These are phyloP conservation scores for Acholoe squamosa DNA, from an alignment of 2,888 invertebrate species.

Conservation along the genomic window DNA sequence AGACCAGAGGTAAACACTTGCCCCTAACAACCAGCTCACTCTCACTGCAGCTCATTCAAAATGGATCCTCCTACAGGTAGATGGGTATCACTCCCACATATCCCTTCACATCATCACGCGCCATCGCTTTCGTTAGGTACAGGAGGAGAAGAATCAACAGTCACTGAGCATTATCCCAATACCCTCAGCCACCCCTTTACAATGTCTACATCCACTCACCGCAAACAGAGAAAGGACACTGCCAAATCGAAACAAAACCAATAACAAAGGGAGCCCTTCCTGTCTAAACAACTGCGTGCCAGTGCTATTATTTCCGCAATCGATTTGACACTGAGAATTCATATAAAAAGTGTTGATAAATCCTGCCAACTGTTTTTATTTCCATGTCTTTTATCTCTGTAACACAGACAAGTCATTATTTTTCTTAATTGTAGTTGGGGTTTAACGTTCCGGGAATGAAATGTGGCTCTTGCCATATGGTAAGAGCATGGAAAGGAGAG, in stretches of 20 bases:
- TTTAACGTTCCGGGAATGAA: no score
- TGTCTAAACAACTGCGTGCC: background rate
- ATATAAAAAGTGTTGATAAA: background rate
- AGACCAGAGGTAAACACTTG: background rate
- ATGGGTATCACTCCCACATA: background rate
- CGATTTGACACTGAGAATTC: background rate
- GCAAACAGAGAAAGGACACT: background rate
- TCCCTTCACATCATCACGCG: background rate
- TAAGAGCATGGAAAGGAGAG: no score
- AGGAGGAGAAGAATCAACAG: background rate
- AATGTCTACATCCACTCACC: background rate
- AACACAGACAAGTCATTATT: no score
- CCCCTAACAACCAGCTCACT: background rate
- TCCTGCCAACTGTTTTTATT: background rate
- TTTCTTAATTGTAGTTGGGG: no score
- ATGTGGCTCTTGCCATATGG: no score
- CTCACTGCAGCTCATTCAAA: background rate
- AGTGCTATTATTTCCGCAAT: background rate
- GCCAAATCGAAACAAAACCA: conserved; percentile 2
- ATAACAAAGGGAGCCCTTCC: background rate
- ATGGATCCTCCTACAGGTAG: background rate
- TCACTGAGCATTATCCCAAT: background rate
- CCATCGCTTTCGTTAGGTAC: background rate
- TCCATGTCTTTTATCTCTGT: background rate
- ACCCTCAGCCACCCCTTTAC: background rate